These are phyloP conservation scores for Lichenostomus cassidix DNA, from an alignment of 2,113 vertebrate genomes.

Conservation along the genomic window DNA sequence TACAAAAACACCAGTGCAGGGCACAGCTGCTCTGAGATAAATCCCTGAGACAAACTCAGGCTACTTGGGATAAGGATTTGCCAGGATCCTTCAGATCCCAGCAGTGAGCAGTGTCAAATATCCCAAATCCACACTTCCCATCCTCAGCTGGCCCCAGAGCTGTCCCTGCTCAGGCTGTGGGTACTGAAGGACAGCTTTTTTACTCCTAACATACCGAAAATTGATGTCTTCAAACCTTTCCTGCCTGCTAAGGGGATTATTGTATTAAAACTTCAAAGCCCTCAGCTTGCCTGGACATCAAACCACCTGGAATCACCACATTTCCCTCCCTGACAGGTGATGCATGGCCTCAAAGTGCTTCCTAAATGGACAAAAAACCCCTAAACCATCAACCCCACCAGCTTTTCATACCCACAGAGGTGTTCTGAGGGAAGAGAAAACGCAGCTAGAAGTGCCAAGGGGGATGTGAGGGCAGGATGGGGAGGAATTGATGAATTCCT, in stretches of 20 bases:
- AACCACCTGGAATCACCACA: background rate
- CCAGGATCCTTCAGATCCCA: background rate
- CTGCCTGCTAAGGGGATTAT: background rate
- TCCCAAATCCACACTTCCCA: background rate
- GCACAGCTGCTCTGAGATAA: background rate
- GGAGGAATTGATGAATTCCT: background rate
- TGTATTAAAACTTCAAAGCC: slow-evolving; percentile 25
- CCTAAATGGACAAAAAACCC: background rate
- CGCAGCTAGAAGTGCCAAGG: background rate
- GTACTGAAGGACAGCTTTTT: background rate
- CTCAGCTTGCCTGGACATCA: background rate
- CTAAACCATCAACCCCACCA: background rate
- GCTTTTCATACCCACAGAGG: background rate
- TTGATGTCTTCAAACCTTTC: background rate
- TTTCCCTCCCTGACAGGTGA: background rate
- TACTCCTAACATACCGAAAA: background rate
- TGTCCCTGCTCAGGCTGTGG: background rate
- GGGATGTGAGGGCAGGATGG: background rate
- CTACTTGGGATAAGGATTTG: background rate
- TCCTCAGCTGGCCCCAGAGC: background rate
- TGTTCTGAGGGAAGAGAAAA: background rate
- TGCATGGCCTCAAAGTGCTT: background rate
- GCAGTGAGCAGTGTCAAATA: background rate
- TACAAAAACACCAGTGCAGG: background rate
- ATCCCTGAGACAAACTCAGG: background rate